phyloP scores from a whole-genome alignment of 2,113 vertebrate species.

The human (Homo sapiens) region GRCh38 chr7:85893501-85894000 shows the following conservation, averaged over 20 bases:
- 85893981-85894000: not conserved
- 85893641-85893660: not conserved
- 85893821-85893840: not conserved
- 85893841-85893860: not conserved
- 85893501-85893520: constrained; percentile 37
- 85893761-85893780: not conserved
- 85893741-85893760: not conserved
- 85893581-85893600: not conserved
- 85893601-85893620: not conserved
- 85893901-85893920: not conserved
- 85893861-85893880: not conserved
- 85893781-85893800: not conserved
- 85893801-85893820: not conserved
- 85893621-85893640: not conserved
- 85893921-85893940: not conserved
- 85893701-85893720: accelerated
- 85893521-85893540: not conserved
- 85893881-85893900: not conserved
- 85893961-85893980: not conserved
- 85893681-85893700: not conserved
- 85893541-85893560: not conserved
- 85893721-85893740: not conserved
- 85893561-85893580: not conserved
- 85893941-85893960: not conserved
- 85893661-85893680: not conserved